phyloP scores from a whole-genome alignment of 2,797 vertebrate species.

The Mus caroli region DNA sequence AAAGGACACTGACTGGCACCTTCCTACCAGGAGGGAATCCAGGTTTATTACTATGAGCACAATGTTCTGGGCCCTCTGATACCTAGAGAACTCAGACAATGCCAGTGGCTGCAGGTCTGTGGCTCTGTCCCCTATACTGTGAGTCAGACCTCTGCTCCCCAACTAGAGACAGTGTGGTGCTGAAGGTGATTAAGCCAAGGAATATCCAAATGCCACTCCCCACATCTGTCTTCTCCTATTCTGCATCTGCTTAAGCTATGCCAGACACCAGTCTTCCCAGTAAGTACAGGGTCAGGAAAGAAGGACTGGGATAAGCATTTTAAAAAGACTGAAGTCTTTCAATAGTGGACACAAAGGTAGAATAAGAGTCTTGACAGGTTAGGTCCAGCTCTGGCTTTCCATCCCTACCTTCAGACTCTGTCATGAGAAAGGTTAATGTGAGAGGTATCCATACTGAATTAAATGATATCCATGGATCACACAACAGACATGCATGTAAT shows the following conservation, averaged over 20 bases:
- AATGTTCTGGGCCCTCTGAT: background rate
- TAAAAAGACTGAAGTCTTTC: background rate
- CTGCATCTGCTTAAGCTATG: slow-evolving; percentile 29
- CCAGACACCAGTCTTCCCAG: slow-evolving; percentile 42
- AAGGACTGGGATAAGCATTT: background rate
- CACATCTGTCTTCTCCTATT: background rate
- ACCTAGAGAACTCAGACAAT: slow-evolving; percentile 20
- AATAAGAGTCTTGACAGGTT: background rate
- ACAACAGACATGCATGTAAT: no score
- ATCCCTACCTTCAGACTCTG: background rate
- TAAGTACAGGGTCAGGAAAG: slow-evolving; percentile 5
- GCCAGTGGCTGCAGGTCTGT: slow-evolving; percentile 7
- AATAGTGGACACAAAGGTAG: background rate
- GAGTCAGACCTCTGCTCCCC: background rate
- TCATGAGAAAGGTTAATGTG: no score
- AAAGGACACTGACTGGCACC: no score
- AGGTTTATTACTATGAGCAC: background rate
- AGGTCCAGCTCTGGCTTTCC: background rate
- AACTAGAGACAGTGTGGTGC: slow-evolving; percentile 63
- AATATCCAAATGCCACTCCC: background rate
- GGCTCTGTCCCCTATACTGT: background rate
- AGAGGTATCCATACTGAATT: no score
- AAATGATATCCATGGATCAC: no score
- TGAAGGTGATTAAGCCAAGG: slow-evolving; percentile 51
- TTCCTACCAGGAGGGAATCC: background rate